Conservation (phyloP, 2,113 vertebrate species). For the Strix aluco region DNA sequence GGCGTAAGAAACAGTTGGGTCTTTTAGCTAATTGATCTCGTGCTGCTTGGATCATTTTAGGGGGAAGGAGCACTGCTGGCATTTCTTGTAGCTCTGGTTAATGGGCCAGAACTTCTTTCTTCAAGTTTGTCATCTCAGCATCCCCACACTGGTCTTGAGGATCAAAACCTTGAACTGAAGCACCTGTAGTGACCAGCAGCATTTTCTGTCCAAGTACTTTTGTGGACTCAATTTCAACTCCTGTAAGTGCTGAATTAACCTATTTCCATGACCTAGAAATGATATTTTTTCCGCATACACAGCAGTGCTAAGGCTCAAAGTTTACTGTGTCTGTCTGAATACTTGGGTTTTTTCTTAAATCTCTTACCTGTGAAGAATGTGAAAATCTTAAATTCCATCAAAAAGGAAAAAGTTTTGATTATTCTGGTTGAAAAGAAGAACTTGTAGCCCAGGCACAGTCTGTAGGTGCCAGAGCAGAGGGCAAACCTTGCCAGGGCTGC, state of each 20-base stretch:
- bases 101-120: background rate
- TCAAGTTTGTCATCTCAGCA: background rate
- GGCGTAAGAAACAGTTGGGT: rapidly evolving
- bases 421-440: background rate
- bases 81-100: background rate
- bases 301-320: background rate
- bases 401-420: background rate
- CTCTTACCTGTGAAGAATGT: background rate
- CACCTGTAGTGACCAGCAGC: background rate
- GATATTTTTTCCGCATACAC: background rate
- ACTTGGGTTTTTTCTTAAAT: background rate
- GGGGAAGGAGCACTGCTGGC: background rate
- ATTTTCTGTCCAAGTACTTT: background rate
- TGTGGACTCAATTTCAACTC: background rate
- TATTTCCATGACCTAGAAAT: background rate
- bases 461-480: background rate
- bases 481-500: background rate
- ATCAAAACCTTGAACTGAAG: background rate
- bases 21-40: background rate
- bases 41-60: background rate
- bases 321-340: background rate
- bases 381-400: background rate
- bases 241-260: background rate
- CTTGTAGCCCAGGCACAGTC: rapidly evolving
- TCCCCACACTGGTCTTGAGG: background rate